phyloP scores from a whole-genome alignment of 1,140 invertebrate species.

The Homalodisca vitripennis region DNA sequence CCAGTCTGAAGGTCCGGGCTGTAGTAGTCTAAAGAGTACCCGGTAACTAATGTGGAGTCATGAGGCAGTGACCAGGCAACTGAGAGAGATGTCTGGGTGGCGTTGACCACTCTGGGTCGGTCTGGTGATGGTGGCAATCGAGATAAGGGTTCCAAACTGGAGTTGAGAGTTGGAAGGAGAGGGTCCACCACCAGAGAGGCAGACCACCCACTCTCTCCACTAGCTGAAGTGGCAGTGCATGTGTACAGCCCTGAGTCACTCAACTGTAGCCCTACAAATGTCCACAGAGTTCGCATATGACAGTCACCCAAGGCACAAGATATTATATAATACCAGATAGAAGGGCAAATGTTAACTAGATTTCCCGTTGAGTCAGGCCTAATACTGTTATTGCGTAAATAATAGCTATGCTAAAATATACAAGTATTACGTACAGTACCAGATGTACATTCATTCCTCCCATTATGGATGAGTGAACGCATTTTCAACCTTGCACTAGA shows the following conservation, averaged over 20 bases:
- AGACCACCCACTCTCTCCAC: conserved; percentile 80
- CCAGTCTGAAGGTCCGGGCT: conserved; percentile 78
- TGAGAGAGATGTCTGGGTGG: conserved; percentile 71
- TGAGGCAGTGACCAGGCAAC: conserved; percentile 62
- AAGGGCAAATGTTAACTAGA: no score
- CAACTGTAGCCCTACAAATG: conserved; percentile 64
- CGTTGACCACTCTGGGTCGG: conserved; percentile 68
- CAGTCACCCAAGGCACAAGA: no score
- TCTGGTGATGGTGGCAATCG: conserved; percentile 74
- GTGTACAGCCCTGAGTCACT: conserved; percentile 76
- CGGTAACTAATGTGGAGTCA: conserved; percentile 50
- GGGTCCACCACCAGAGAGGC: conserved; percentile 72
- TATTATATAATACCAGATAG: no score
- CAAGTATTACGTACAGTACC: no score
- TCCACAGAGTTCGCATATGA: no score
- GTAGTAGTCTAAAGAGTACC: conserved; percentile 88
- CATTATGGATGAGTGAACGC: no score
- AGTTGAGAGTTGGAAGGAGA: conserved; percentile 80
- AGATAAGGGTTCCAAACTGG: conserved; percentile 70
- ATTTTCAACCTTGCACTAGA: no score
- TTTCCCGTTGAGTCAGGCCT: no score
- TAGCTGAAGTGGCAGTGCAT: conserved; percentile 74
- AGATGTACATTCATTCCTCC: no score
- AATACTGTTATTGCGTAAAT: no score
- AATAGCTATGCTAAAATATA: no score